A percentile compares a stretch with the other conserved stretches of the same genome.
Conservation (phyloP, 2,113 vertebrate genomes). For the Mus spicilegus region DNA sequence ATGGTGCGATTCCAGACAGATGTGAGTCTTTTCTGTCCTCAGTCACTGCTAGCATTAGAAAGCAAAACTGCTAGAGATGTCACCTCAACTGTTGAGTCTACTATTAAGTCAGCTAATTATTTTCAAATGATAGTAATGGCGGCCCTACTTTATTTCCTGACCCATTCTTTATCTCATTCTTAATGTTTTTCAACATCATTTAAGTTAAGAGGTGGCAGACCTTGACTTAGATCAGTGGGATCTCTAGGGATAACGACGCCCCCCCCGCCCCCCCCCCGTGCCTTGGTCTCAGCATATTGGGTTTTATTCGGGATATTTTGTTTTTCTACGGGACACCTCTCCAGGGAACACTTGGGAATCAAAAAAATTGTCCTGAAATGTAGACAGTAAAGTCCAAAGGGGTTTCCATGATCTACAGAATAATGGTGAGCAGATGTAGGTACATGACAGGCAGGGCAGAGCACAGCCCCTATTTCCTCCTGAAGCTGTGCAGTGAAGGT, state of each 20-base stretch:
- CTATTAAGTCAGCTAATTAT: not conserved
- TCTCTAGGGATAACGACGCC: not conserved
- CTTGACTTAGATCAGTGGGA: constrained; percentile 56
- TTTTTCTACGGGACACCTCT: constrained; percentile 45
- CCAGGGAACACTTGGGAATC: constrained; percentile 43
- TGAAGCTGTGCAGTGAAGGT: constrained; percentile 65
- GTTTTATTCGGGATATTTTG: constrained; percentile 6
- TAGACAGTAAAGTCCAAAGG: constrained; percentile 68
- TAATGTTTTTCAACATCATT: constrained; percentile 71
- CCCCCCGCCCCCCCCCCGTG: not conserved
- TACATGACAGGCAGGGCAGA: fast-evolving
- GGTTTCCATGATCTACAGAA: not conserved
- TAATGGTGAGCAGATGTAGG: not conserved
- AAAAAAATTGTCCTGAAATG: constrained; percentile 63
- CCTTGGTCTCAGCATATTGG: not conserved
- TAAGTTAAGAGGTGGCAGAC: constrained; percentile 68
- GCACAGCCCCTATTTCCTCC: constrained; percentile 14
- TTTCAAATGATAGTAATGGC: constrained; percentile 72
- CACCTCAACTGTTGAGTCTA: constrained; percentile 48
- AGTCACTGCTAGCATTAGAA: not conserved
- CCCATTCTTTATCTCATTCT: constrained; percentile 80
- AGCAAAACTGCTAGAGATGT: constrained; percentile 40
- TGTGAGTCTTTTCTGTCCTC: constrained; percentile 24
- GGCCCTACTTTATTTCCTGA: constrained; percentile 69
- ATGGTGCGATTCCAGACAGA: not conserved